Conservation (phyloP, 2,888 invertebrate genomes). For the Melanostoma mellinum region DNA sequence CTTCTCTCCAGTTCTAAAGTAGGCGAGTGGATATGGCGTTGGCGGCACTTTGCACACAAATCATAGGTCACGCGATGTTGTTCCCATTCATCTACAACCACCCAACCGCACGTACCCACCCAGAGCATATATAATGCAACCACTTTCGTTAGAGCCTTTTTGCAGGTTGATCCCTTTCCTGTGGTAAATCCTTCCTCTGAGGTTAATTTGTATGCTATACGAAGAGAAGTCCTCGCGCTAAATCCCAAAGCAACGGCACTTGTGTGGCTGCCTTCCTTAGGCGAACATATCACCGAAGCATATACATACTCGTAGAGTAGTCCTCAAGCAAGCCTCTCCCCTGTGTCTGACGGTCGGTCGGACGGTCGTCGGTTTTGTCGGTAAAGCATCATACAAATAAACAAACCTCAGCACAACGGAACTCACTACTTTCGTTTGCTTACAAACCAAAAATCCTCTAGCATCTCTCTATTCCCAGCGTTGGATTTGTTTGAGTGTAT, state of each 20-base stretch:
- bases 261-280: background rate
- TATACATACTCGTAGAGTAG: background rate
- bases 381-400: constrained; percentile 21
- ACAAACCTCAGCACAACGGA: constrained; percentile 12
- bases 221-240: constrained; percentile 21
- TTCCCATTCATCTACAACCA: constrained; percentile 10
- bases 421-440: constrained; percentile 16
- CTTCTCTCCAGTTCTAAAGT: constrained; percentile 26
- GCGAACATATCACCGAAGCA: background rate
- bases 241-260: background rate
- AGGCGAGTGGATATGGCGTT: constrained; percentile 25
- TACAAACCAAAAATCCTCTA: constrained; percentile 4
- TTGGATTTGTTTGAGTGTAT: background rate
- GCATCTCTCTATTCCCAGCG: background rate
- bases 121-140: constrained; percentile 1
- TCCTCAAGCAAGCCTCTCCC: no score
- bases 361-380: background rate
- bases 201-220: constrained; percentile 43
- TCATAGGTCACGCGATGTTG: constrained; percentile 47
- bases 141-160: constrained; percentile 25
- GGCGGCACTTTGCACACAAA: constrained; percentile 52
- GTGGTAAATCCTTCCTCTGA: constrained; percentile 15
- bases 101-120: background rate
- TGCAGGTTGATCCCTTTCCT: constrained; percentile 37
- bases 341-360: no score